Evolutionary conservation across 1,140 invertebrate species (phyloP), one percentile per base, ranked within the genome.

Genomic region (Monochamus saltuarius): DNA sequence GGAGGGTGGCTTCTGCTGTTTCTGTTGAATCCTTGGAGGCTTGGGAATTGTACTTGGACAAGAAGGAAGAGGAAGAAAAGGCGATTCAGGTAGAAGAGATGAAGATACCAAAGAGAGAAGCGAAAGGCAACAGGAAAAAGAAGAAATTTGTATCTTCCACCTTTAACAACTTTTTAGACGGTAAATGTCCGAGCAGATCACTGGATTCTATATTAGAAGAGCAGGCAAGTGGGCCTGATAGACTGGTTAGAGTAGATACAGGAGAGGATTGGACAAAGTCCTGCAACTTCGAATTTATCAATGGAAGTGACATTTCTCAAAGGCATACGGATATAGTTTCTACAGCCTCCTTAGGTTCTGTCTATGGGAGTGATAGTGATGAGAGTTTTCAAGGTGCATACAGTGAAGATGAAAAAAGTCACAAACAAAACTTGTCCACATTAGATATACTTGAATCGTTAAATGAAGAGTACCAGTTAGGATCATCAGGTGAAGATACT

Each of bases 121-220:
- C 58, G 3, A 56, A 61, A 13, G 43, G 35, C 8, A 37, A 38
- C 16, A 60, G 57, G 9, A 62, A 62, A 49, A 8, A 42, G 13
- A 70, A 66, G 39, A 68, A 68, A 17, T 60, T 66, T 14, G 56
- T 70, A n/a, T 70, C 68, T 2, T 68, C 68, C 7, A 70, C 68
- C n/a, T 45, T 68, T 10, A 64, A 65, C 7, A 57, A 17, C 7
- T 61, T 70, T 52, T 43, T 70, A 35, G 68, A 70, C 9, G 19
- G 42, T 34, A 46, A 61, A 8, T 16, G 29, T n/a, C 10, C 9
- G 47, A 29, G n/a, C 35, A 37, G 22, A 46, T 29, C 9, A 10
- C 42, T 62, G 8, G 61, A 62, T n/a, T 53, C 55, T 0, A 62
- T 62, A 14, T 9, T 62, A 9, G 60, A 62, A 42, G 14, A 43